Percentiles rank a stretch among this genome's conserved stretches.
Conservation (phyloP, 2,888 invertebrate species). For the Matsumyia berberina region DNA sequence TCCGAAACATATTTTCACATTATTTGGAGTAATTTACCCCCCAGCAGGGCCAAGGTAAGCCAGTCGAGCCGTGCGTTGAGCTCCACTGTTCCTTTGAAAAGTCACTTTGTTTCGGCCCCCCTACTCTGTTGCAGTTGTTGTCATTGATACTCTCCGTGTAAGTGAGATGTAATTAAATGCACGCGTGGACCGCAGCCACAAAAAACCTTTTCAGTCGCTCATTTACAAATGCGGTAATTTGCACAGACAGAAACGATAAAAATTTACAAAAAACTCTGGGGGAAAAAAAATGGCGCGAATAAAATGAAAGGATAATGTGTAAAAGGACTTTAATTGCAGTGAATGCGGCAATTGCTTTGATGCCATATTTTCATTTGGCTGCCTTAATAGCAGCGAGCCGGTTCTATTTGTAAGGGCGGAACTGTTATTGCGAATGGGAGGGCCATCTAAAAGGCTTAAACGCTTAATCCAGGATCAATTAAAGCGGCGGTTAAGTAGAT, state of each 20-base stretch:
- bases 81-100: constrained; percentile 20
- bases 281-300: too few relatives aligned
- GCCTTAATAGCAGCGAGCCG: constrained; percentile 9
- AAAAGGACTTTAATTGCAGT: constrained; percentile 68
- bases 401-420: constrained; percentile 6
- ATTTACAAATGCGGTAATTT: constrained; percentile 74
- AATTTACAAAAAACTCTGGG: too few relatives aligned
- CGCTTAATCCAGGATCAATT: constrained; percentile 55
- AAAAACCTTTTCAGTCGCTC: constrained; percentile 40
- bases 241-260: constrained; percentile 46
- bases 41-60: background rate
- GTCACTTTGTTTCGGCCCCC: constrained; percentile 26
- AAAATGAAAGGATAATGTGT: constrained; percentile 45
- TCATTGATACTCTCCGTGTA: constrained; percentile 47
- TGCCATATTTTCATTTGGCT: constrained; percentile 51
- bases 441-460: background rate
- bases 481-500: constrained; percentile 60
- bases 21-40: constrained; percentile 53
- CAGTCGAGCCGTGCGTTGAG: constrained; percentile 11
- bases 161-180: constrained; percentile 72
- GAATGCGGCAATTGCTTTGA: constrained; percentile 57
- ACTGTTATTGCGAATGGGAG: constrained; percentile 30
- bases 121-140: constrained; percentile 28
- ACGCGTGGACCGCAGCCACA: constrained; percentile 49
- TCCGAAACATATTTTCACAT: constrained; percentile 41